Conservation (phyloP, 2,888 invertebrate species). For the Chrysomela aeneicollis region DNA sequence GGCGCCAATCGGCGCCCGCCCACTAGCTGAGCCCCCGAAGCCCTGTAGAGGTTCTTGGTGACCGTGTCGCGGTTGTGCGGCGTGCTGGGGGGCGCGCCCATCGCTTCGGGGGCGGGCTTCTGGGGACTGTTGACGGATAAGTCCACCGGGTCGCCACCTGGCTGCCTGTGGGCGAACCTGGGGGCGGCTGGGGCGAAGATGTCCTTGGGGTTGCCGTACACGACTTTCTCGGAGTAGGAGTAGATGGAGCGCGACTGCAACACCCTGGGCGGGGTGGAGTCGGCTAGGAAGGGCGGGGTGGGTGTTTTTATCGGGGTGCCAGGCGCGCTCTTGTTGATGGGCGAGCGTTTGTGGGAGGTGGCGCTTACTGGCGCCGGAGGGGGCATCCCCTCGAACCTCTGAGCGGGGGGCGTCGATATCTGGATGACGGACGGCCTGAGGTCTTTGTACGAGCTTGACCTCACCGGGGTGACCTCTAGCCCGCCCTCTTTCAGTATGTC, state of each 20-base stretch:
- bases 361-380: slow-evolving; percentile 41
- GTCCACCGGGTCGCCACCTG: slow-evolving; percentile 70
- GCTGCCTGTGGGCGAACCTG: slow-evolving; percentile 53
- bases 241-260: slow-evolving; percentile 73
- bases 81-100: slow-evolving; percentile 62
- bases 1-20: slow-evolving; percentile 67
- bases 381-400: slow-evolving; percentile 49
- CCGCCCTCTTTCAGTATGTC: slow-evolving; percentile 80
- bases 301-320: slow-evolving; percentile 37
- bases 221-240: slow-evolving; percentile 69
- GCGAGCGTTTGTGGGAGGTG: slow-evolving; percentile 57
- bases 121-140: slow-evolving; percentile 67
- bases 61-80: slow-evolving; percentile 37
- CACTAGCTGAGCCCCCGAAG: slow-evolving; percentile 49
- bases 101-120: slow-evolving; percentile 67
- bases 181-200: slow-evolving; percentile 66
- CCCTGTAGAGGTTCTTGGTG: slow-evolving; percentile 48
- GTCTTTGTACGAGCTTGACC: slow-evolving; percentile 50
- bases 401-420: slow-evolving; percentile 38
- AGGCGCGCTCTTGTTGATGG: slow-evolving; percentile 53
- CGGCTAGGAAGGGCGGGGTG: slow-evolving; percentile 40
- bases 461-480: slow-evolving; percentile 76
- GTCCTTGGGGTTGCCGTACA: slow-evolving; percentile 79
- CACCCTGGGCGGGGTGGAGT: slow-evolving; percentile 64
- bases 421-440: slow-evolving; percentile 57